These are phyloP conservation scores for Ptilonorhynchus violaceus DNA, from an alignment of 2,113 vertebrate species.

Conservation along the genomic window DNA sequence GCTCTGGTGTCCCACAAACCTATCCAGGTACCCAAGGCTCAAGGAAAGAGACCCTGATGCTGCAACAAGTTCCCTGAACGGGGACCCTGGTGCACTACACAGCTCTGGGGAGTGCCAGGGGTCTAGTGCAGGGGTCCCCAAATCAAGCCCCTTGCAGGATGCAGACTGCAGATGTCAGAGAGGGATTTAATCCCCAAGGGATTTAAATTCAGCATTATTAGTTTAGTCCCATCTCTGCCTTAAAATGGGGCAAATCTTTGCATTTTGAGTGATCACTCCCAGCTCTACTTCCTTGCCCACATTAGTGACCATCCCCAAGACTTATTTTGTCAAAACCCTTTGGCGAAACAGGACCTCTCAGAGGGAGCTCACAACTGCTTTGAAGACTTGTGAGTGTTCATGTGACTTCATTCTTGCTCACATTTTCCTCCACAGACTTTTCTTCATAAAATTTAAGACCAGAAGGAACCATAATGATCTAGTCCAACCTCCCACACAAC, in stretches of 20 bases:
- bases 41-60: rapidly evolving
- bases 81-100: background rate
- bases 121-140: background rate
- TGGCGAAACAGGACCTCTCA: background rate
- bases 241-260: background rate
- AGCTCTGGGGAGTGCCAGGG: background rate
- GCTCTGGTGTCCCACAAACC: background rate
- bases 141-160: background rate
- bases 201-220: background rate
- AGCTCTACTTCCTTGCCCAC: background rate
- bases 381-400: background rate
- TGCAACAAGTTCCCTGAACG: rapidly evolving
- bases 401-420: background rate
- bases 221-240: background rate
- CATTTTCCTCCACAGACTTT: background rate
- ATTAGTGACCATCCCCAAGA: background rate
- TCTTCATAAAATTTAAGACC: background rate
- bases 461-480: background rate
- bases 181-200: background rate
- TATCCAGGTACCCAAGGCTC: rapidly evolving
- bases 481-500: background rate
- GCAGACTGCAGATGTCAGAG: background rate
- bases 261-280: background rate
- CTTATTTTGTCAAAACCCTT: background rate
- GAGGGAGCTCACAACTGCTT: background rate